Evolutionary conservation across 2,797 vertebrate genomes (phyloP), one percentile per base, ranked within the genome.

Genomic region (Menidia menidia): DNA sequence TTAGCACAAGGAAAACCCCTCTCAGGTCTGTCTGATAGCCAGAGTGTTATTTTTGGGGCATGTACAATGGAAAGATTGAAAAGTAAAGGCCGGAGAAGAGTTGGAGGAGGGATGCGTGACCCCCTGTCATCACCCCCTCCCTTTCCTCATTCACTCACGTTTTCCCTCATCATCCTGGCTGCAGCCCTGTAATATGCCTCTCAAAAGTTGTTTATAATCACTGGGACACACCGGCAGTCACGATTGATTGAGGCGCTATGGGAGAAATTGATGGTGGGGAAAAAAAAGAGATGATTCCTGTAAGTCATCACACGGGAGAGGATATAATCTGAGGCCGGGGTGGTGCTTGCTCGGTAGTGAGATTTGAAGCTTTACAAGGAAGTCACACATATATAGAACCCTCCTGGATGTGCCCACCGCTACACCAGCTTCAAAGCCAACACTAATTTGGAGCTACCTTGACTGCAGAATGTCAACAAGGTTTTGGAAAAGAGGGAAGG

Each of bases 391-490:
- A 84, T 82, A 84, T 79, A 85, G 75, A 87, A 67, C 42, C 70
- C 77, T 71, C 65, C 72, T 73, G 81, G 83, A 87, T 89, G 81
- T 84, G 82, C 78, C 85, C 70, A 56, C 71, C n/a, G 39, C 83
- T 81, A 53, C 11, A 76, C 59, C 73, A 75, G 76, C 85, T 89
- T 88, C 87, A 91, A 89, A 90, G 87, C 85, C 60, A 76, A n/a
- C 78, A 72, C 85, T 93, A 86, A 87, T 91, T 86, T 89, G 75
- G 74, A 89, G 86, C 81, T 88, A 81, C 85, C 65, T 93, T 86
- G 85, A 85, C 82, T 81, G 82, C 82, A 80, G 80, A 74, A 80
- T 84, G 87, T 84, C 87, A 82, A 82, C 87, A 85, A 85, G 76
- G 67, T 71, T 43, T 52, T 56, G 18, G n/a, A 58, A 31, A 43